Evolutionary conservation across 2,888 invertebrate genomes (phyloP).

Genomic region (Brachyopa scutellaris): DNA sequence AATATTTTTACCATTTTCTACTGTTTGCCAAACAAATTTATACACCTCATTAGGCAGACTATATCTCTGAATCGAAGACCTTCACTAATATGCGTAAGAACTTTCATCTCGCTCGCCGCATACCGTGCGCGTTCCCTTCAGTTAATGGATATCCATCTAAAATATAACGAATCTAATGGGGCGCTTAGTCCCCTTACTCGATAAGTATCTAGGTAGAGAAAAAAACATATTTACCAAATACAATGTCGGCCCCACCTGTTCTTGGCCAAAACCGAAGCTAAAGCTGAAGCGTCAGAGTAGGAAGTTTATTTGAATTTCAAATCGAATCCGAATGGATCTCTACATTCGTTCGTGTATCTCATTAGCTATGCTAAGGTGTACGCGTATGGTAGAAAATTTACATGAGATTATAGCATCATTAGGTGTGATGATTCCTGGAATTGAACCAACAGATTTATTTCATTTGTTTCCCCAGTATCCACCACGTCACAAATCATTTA

Average conservation of each 20-base stretch:
- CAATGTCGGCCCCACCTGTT: constrained; percentile 30
- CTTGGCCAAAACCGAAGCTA: neutral
- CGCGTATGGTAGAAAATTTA: constrained; percentile 29
- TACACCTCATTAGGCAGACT: constrained; percentile 23
- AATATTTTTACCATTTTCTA: neutral
- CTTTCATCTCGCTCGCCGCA: constrained; percentile 38
- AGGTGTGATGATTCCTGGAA: constrained; percentile 57
- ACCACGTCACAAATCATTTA: neutral
- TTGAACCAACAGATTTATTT: constrained; percentile 3
- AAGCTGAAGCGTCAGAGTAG: constrained; percentile 33
- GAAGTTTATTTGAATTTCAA: constrained; percentile 69
- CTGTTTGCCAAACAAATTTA: constrained; percentile 32
- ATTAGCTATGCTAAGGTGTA: constrained; percentile 48
- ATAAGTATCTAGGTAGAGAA: constrained; percentile 19
- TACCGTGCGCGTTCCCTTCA: neutral
- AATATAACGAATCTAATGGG: constrained; percentile 40
- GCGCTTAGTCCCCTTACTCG: constrained; percentile 33
- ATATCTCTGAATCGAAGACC: constrained; percentile 7
- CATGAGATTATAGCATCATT: constrained; percentile 67
- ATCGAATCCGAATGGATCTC: constrained; percentile 22
- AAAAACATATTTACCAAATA: neutral
- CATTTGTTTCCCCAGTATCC: no score
- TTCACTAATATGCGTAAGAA: constrained; percentile 22
- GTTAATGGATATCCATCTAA: constrained; percentile 26
- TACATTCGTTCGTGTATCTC: constrained; percentile 8